Base-by-base conservation (phyloP, 2,888 invertebrate species). In the Cinara cedri region DNA sequence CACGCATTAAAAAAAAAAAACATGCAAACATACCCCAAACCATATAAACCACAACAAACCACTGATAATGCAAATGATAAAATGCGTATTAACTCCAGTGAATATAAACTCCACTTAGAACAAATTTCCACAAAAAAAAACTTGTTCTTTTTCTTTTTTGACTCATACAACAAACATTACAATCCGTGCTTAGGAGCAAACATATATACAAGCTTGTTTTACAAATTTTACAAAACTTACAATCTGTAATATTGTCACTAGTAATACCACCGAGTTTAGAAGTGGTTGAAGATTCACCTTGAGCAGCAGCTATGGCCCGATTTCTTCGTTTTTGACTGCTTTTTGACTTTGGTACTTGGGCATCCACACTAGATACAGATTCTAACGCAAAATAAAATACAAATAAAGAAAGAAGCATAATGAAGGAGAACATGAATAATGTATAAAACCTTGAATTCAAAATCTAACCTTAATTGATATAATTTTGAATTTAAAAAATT, bases 301-400 rank as follows among this genome's bases (percentile, higher is more conserved):
- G 80, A 75, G 76, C 75, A 80, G 81, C 81, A 81, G 82, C 80
- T 78, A 82, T 78, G 60, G 83, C 82, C 85, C 86, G 85, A 83
- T 85, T 85, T 82, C 85, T 85, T 75, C 84, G 84, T 82, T 85
- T 85, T 83, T 85, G 85, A 82, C 87, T 85, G 83, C 88, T 85
- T 80, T 86, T 84, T 81, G 85, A 83, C 84, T 85, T 84, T 85
- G 88, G 86, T 87, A 87, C 86, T 87, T 88, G 88, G 87, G 89
- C 87, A 87, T 89, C 90, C 87, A 89, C 87, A 85, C 90, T 89
- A 85, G 89, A 89, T 84, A 89, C 87, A 83, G 89, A 89, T 82
- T 89, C 89, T 89, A 88, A 85, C 85, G 85, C 85, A 82, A 78
- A 75, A 70, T 74, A 72, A 74, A 68, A 78, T 72, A 49, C 57